Evolutionary conservation across 2,888 invertebrate species (phyloP), one percentile per base, ranked within the genome.

Genomic region (Siphlonurus alternatus): DNA sequence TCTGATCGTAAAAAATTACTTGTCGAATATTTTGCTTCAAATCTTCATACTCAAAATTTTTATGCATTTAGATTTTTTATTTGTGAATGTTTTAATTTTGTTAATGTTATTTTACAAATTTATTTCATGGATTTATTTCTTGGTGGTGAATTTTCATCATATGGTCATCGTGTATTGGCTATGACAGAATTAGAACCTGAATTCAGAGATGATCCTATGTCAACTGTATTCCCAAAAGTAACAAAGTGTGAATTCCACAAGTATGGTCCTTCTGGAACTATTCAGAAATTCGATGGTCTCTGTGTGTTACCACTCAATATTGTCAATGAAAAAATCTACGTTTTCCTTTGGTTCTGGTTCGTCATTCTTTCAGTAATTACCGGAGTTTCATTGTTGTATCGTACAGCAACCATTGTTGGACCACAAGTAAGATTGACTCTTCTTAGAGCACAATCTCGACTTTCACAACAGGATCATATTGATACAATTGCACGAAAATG

Each of bases 281-380:
- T 93, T 65, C 90, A 93, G 76, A 83, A 84, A 69, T 88, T 91
- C 75, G 93, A 94, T 72, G 91, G 91, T 0, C 82, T 94, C 63
- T 94, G 94, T 76, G 87, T 94, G 60, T 88, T 93, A 84, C 91
- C 93, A 0, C 79, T 93, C 62, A 94, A 94, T 76, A 86, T 93
- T 69, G 86, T 93, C 72, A 93, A 93, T 74, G 93, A 94, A 76
- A 93, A 94, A 77, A 92, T 93, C 70, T 93, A 88, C 77, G 81
- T 85, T 0, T 84, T 89, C 69, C 77, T 92, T 2, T 93, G 93
- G 93, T 93, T 91, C 76, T 93, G 92, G 92, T 86, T 89, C 72
- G 75, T 86, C 60, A 76, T 87, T 66, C 78, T 90, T 24, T 81
- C 88, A 67, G 78, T 85, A 54, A 73, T 80, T 20, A 85, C 87